Base-by-base conservation (phyloP, 2,797 vertebrate genomes). In the Valencia hispanica region DNA sequence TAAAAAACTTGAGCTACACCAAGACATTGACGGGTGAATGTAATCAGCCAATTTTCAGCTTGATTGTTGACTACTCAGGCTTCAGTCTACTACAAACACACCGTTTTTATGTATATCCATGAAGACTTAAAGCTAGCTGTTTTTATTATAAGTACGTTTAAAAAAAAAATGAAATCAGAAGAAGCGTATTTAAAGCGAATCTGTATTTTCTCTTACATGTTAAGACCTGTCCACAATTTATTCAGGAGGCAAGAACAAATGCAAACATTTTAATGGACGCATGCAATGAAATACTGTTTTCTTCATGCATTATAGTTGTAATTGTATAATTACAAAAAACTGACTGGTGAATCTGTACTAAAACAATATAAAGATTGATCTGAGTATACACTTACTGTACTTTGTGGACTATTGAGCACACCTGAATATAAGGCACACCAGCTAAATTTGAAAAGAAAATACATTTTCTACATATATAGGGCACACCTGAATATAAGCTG, bases 121-220 rank as follows among this genome's bases (percentile, higher is more conserved):
- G 32, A 34, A 61, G 17, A 61, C 2, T 43, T 20, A 48, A 17
- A 48, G 15, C 20, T 48, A 48, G 47, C 47, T 48, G 5, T 48
- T 48, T 48, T 63, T 15, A 34, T 34, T 20, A 63, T 63, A 14
- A 34, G 15, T 18, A 17, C 18, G 2, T 39, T 39, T 39, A 39
- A 39, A 39, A 39, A 39, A 39, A 39, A 39, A 47, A 53, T 59
- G 5, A 45, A 76, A 80, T 72, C 34, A 76, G 43, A 0, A 41
- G 11, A 57, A 32, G 59, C 25, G 61, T 71, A 79, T 34, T 3
- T 65, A 65, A 36, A 65, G 22, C 8, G 4, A 39, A 65, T 39
- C 20, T 39, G 9, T 39, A 53, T 53, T 53, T 53, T 53, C 50
- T 53, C 1, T 2, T 2, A 48, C 2, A 1, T 17, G 14, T 53